Evolutionary conservation across 2,888 invertebrate species (phyloP), one percentile per base, ranked within the genome.

Genomic region (Limnephilus marmoratus): DNA sequence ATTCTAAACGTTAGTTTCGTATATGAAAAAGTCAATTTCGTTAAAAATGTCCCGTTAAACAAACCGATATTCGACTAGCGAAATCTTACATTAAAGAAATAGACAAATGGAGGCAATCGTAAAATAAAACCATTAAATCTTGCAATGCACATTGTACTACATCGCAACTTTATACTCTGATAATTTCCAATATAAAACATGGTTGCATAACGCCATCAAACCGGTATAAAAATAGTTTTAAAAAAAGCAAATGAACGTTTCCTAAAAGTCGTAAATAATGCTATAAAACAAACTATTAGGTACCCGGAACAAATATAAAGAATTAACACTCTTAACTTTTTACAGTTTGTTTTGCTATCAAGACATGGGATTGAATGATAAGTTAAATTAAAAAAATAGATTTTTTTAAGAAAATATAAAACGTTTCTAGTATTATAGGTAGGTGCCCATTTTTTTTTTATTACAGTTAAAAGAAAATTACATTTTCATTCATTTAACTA

Each of bases 141-240:
- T 68, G 2, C 68, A 24, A 2, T 68, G 68, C 9, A 7, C 4
- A 87, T 53, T n/a, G 31, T 24, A 87, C 45, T n/a, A 83, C 34
- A 34, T 34, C 37, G 34, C 34, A 83, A 37, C 24, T 83, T 83
- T 83, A 90, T 34, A 81, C 49, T 80, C 81, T 80, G 81, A 81
- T 81, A 37, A 81, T 24, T 41, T 81, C 15, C n/a, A 34, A 90
- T 24, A 12, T 49, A 82, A 90, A 90, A 90, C 41, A 18, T 68
- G 37, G 68, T 68, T 68, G 68, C 68, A 37, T 83, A 83, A 83
- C 18, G 24, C 18, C 24, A 34, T 83, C 41, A 83, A 83, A n/a
- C 83, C 37, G 82, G 83, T 41, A 83, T 34, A 83, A 83, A 68
- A 68, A n/a, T n/a, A n/a, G 24, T 68, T 24, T 24, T 7, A 68